phyloP scores from a whole-genome alignment of 2,888 invertebrate species.

The Caenorhabditis sinica region DNA sequence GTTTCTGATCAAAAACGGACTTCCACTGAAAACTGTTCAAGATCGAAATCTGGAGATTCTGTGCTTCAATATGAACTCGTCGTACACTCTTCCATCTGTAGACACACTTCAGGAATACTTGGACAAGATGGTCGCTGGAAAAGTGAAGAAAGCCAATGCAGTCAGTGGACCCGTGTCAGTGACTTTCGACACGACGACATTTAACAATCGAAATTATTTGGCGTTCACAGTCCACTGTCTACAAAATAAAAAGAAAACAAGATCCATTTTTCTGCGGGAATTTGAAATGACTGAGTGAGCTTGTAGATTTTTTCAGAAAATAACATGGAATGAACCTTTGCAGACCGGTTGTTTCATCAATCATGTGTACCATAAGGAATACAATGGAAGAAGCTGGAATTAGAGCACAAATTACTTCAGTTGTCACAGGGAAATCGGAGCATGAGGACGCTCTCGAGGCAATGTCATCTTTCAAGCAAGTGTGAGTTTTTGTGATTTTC shows the following conservation, averaged over 20 bases:
- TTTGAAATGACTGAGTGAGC: slow-evolving; percentile 26
- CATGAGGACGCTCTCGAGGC: slow-evolving; percentile 34
- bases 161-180: slow-evolving; percentile 25
- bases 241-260: not conserved
- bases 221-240: slow-evolving; percentile 35
- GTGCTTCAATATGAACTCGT: slow-evolving; percentile 41
- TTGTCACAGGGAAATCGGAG: slow-evolving; percentile 43
- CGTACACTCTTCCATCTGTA: slow-evolving; percentile 25
- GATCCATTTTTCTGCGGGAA: slow-evolving; percentile 23
- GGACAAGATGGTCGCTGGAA: not conserved
- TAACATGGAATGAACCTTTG: not conserved
- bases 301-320: not conserved
- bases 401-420: slow-evolving; percentile 4
- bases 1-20: slow-evolving; percentile 32
- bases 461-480: slow-evolving; percentile 30
- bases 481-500: slow-evolving; percentile 18
- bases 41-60: slow-evolving; percentile 42
- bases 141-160: not conserved
- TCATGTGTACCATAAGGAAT: slow-evolving; percentile 15
- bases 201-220: slow-evolving; percentile 30
- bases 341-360: slow-evolving; percentile 10
- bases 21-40: slow-evolving; percentile 10
- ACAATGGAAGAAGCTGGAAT: not conserved
- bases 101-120: slow-evolving; percentile 2
- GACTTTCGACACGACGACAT: slow-evolving; percentile 41